Evolutionary conservation across 2,888 invertebrate genomes (phyloP).

Genomic region (Augiades crinisus): DNA sequence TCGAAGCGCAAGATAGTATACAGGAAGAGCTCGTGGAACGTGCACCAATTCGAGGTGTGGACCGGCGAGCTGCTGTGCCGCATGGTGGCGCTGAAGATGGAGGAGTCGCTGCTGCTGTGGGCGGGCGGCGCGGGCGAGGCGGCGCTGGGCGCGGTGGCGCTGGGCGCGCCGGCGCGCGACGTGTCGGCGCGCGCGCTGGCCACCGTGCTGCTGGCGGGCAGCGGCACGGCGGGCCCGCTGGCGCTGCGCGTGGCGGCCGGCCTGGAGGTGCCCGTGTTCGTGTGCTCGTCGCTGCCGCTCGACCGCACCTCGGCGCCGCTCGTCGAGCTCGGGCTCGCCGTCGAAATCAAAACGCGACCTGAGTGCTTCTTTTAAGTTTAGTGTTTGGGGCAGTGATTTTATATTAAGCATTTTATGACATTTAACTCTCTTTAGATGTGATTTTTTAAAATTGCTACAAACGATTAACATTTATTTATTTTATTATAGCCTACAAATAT

Average conservation of each 20-base stretch:
- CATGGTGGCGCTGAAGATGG: conserved; percentile 48
- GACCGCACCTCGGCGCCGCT: conserved; percentile 53
- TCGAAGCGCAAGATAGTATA: conserved; percentile 49
- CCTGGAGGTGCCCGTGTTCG: conserved; percentile 46
- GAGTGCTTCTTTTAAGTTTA: conserved; percentile 38
- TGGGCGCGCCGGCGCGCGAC: conserved; percentile 42
- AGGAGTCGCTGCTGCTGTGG: conserved; percentile 59
- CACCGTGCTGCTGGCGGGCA: conserved; percentile 32
- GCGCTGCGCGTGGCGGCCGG: conserved; percentile 48
- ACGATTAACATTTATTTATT: no score
- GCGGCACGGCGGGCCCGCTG: conserved; percentile 38
- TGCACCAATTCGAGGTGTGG: conserved; percentile 57
- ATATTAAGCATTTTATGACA: neutral
- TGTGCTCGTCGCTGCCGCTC: conserved; percentile 43
- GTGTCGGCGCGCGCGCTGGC: conserved; percentile 28
- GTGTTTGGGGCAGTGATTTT: neutral
- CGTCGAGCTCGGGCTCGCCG: conserved; percentile 46
- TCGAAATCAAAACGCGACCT: conserved; percentile 51
- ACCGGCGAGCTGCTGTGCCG: conserved; percentile 51
- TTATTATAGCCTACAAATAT: no score
- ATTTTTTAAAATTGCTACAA: no score
- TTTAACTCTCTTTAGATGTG: neutral
- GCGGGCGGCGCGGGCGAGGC: conserved; percentile 39
- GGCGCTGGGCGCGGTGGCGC: conserved; percentile 43
- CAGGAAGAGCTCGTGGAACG: conserved; percentile 51